Evolutionary conservation across 2,888 invertebrate species (phyloP).

Genomic region (Drepana falcataria): DNA sequence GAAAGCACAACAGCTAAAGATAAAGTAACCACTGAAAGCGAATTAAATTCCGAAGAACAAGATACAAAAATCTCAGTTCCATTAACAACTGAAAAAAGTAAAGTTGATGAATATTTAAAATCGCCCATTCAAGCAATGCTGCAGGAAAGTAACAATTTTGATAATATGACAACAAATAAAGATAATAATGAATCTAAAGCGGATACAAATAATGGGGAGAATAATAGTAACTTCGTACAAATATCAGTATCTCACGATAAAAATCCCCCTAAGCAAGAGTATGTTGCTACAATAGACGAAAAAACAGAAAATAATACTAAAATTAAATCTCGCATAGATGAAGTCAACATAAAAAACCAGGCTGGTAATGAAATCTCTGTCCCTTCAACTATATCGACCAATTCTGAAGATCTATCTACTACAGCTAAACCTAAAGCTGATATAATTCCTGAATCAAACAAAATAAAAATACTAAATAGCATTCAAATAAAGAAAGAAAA

Average conservation of each 20-base stretch:
- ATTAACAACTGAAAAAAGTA: not conserved
- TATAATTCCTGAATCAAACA: constrained; percentile 14
- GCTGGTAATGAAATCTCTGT: constrained; percentile 11
- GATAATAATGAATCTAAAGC: not conserved
- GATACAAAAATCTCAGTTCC: not conserved
- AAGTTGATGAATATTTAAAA: not conserved
- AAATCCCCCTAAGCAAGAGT: not conserved
- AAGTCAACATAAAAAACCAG: constrained; percentile 9
- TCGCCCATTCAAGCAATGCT: not conserved
- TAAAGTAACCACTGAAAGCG: constrained; percentile 9
- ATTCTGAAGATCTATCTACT: constrained; percentile 9
- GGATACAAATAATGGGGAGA: not conserved
- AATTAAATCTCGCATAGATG: constrained; percentile 14
- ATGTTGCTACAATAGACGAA: not conserved
- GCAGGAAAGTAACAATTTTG: not conserved
- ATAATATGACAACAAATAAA: not conserved
- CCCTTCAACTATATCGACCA: constrained; percentile 11
- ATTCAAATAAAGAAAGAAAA: constrained; percentile 16
- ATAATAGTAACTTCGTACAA: not conserved
- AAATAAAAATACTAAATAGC: constrained; percentile 21
- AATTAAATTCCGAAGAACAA: constrained; percentile 2
- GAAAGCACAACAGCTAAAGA: constrained; percentile 6
- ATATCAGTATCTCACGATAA: not conserved
- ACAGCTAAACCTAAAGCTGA: constrained; percentile 13
- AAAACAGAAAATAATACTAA: constrained; percentile 16